A percentile compares a stretch with the other conserved stretches of the same genome.
These are phyloP conservation scores for Peromyscus maniculatus DNA, from an alignment of 2,113 vertebrate genomes.

Conservation along the genomic window DNA sequence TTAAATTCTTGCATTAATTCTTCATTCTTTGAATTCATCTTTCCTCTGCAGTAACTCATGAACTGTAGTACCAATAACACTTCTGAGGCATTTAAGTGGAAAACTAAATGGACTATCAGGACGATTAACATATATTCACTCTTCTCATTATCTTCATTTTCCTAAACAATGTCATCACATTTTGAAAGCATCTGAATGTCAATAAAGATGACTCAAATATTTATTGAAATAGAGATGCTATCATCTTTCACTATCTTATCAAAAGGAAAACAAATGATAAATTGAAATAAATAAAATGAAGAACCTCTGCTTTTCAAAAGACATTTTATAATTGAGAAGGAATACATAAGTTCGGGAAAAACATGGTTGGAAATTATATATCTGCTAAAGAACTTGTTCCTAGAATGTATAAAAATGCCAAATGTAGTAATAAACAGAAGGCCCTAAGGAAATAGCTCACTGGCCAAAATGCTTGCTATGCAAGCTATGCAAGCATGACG, in stretches of 20 bases:
- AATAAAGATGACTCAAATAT: not conserved
- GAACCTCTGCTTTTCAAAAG: not conserved
- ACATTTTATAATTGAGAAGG: not conserved
- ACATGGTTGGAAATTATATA: not conserved
- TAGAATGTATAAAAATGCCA: not conserved
- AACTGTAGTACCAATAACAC: not conserved
- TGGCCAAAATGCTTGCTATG: not conserved
- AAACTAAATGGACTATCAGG: not conserved
- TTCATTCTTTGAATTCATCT: not conserved
- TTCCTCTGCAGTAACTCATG: not conserved
- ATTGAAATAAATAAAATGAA: not conserved
- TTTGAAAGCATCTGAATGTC: not conserved
- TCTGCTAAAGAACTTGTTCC: not conserved
- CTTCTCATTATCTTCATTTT: not conserved
- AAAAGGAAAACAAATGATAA: not conserved
- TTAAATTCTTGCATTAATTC: not conserved
- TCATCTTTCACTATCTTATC: not conserved
- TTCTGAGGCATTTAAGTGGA: not conserved
- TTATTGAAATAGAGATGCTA: not conserved
- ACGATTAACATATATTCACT: not conserved
- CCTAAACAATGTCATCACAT: too few relatives aligned
- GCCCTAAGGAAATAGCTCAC: not conserved
- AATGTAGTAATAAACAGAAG: not conserved
- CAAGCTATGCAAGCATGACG: not conserved
- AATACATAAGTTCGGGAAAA: not conserved